Evolutionary conservation across 1,140 invertebrate genomes (phyloP).

Genomic region (Frieseomelitta varia): DNA sequence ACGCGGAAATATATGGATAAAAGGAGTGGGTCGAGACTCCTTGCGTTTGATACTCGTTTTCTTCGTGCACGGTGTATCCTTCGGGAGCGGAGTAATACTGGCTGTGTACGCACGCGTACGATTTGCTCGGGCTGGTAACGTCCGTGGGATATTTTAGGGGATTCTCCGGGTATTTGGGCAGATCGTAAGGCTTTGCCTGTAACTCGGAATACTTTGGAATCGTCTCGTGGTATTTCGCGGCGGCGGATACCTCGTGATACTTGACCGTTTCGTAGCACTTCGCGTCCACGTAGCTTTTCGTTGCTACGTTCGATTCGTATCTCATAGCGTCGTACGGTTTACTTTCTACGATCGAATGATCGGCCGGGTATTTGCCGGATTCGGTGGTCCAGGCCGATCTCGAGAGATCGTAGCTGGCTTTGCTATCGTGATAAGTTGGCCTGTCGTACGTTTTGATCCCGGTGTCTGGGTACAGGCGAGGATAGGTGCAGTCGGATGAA

Average conservation of each 20-base stretch:
- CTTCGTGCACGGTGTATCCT: constrained; percentile 72
- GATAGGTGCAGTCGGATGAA: constrained; percentile 74
- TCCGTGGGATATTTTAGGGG: constrained; percentile 70
- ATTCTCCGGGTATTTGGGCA: constrained; percentile 71
- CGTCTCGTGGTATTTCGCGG: constrained; percentile 51
- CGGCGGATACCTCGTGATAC: neutral
- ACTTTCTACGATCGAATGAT: constrained; percentile 56
- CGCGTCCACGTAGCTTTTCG: constrained; percentile 61
- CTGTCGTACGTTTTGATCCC: constrained; percentile 72
- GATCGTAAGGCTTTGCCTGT: constrained; percentile 71
- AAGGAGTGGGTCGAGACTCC: constrained; percentile 73
- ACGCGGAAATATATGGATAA: constrained; percentile 78
- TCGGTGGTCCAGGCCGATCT: constrained; percentile 60
- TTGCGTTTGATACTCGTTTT: constrained; percentile 75
- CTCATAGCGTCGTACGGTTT: constrained; percentile 57
- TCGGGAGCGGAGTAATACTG: constrained; percentile 76
- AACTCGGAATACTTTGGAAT: constrained; percentile 68
- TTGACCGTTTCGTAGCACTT: constrained; percentile 60
- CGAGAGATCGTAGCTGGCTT: constrained; percentile 68
- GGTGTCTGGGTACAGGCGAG: constrained; percentile 67
- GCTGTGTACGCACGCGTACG: constrained; percentile 73
- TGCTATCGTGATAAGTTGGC: constrained; percentile 69
- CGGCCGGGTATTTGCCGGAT: constrained; percentile 67
- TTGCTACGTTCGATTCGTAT: constrained; percentile 51
- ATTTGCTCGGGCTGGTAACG: constrained; percentile 61